phyloP scores from a whole-genome alignment of 2,888 invertebrate species.

The Troilus luridus region DNA sequence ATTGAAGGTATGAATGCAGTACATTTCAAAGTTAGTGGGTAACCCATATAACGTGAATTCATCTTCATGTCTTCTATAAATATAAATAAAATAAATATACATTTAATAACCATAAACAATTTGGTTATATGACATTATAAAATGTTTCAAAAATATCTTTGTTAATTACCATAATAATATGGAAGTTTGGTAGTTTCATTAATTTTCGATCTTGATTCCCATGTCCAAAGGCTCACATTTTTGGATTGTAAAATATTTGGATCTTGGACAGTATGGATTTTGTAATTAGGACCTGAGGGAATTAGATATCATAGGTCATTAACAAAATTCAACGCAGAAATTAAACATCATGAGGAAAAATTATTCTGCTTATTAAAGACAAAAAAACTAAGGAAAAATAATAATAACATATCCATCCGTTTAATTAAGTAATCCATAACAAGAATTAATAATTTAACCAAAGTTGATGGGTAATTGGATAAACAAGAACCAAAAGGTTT shows the following conservation, averaged over 20 bases:
- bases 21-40: slow-evolving; percentile 69
- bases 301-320: neutral
- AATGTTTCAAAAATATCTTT: neutral
- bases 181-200: slow-evolving; percentile 69
- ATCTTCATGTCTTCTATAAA: slow-evolving; percentile 69
- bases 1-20: slow-evolving; percentile 70
- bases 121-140: neutral
- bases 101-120: neutral
- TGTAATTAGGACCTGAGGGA: slow-evolving; percentile 66
- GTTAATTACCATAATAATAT: slow-evolving; percentile 67
- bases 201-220: slow-evolving; percentile 68
- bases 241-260: slow-evolving; percentile 66
- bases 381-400: too few species aligned
- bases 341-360: neutral
- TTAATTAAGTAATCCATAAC: neutral
- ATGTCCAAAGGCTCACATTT: slow-evolving; percentile 68
- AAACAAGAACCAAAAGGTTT: neutral
- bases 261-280: slow-evolving; percentile 68
- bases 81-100: neutral
- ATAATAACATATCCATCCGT: neutral
- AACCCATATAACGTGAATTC: slow-evolving; percentile 70
- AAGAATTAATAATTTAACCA: neutral
- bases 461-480: neutral
- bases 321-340: neutral
- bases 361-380: neutral